phyloP scores from a whole-genome alignment of 2,888 invertebrate species.

The Cenopis cana region DNA sequence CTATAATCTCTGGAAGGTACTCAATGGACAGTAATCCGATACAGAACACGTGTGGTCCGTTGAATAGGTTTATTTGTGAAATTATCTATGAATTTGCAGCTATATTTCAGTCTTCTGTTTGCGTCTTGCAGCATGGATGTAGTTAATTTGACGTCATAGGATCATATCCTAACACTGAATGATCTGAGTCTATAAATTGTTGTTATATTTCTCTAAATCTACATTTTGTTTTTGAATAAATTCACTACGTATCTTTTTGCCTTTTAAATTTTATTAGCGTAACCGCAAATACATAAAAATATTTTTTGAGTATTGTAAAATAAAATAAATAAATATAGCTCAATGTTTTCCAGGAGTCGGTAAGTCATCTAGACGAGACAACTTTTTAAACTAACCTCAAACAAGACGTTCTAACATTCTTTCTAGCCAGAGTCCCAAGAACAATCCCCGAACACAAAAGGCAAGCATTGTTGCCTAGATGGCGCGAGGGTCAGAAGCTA shows the following conservation, averaged over 20 bases:
- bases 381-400: neutral
- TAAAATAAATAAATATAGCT: too few relatives aligned
- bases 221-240: too few relatives aligned
- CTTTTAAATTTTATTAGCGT: too few relatives aligned
- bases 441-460: conserved; percentile 34
- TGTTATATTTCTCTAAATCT: too few relatives aligned
- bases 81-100: conserved; percentile 32
- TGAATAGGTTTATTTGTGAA: conserved; percentile 42
- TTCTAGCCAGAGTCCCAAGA: conserved; percentile 20
- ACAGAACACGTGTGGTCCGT: conserved; percentile 44
- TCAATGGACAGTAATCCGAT: conserved; percentile 45
- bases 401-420: conserved; percentile 8
- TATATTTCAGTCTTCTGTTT: conserved; percentile 6
- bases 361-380: neutral
- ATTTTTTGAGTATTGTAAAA: too few relatives aligned
- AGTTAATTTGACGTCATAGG: neutral
- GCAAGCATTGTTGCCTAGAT: conserved; percentile 56
- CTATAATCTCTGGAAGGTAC: conserved; percentile 44
- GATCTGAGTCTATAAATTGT: too few relatives aligned
- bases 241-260: too few relatives aligned
- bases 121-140: neutral
- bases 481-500: conserved; percentile 68
- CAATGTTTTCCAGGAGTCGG: neutral
- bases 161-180: neutral
- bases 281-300: too few relatives aligned